Conservation (phyloP, 1,140 invertebrate species). For the Procambarus virginalis region DNA sequence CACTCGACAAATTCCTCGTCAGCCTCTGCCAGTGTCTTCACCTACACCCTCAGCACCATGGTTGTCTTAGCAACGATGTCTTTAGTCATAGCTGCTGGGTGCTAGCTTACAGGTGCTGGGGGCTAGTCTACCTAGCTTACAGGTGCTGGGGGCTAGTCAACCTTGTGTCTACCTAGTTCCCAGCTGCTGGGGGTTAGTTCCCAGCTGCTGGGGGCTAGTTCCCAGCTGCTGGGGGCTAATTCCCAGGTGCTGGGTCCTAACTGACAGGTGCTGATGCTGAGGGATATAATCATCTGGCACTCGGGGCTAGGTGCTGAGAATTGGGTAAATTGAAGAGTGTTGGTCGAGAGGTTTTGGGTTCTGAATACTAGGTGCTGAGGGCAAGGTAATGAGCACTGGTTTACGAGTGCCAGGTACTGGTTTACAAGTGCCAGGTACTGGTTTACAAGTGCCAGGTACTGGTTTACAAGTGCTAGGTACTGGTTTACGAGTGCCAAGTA, state of each 20-base stretch:
- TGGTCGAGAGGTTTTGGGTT: no score
- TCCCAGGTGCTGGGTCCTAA: not conserved
- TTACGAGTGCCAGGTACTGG: no score
- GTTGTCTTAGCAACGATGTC: not conserved
- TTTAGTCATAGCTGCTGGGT: not conserved
- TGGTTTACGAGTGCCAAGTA: no score
- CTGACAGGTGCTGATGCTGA: not conserved
- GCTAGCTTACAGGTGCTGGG: not conserved
- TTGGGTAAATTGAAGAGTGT: no score
- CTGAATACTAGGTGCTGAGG: no score
- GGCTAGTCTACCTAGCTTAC: not conserved
- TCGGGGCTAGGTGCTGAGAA: not conserved
- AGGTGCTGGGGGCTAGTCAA: not conserved
- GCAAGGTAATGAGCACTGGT: not conserved
- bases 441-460: no score
- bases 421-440: no score
- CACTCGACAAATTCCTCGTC: constrained; percentile 34
- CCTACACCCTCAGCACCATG: not conserved
- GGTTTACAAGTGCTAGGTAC: no score
- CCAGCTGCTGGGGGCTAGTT: not conserved
- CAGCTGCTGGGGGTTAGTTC: not conserved
- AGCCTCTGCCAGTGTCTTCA: not conserved
- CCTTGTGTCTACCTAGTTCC: not conserved
- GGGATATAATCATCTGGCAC: not conserved
- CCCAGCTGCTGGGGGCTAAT: not conserved